These are phyloP conservation scores for Paramormyrops kingsleyae DNA, from an alignment of 2,113 vertebrate species.

Conservation along the genomic window DNA sequence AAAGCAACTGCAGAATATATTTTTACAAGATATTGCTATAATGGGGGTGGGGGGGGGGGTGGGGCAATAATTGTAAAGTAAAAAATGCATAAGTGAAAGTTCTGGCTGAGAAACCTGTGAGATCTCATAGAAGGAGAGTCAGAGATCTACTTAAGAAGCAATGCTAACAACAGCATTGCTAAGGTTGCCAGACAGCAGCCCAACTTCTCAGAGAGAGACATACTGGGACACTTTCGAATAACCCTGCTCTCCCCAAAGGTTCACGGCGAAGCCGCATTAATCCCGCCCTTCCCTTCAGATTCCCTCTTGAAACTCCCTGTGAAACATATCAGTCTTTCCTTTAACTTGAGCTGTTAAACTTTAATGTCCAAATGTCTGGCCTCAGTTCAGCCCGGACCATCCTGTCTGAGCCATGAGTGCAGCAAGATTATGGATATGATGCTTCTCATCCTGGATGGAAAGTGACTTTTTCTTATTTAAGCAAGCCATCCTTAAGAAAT, in stretches of 20 bases:
- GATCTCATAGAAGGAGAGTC: neutral
- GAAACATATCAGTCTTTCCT: neutral
- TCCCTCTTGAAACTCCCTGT: neutral
- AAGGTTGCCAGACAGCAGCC: neutral
- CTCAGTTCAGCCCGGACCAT: neutral
- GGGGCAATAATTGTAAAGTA: neutral
- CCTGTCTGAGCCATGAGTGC: neutral
- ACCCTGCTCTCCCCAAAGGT: neutral
- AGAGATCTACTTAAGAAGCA: neutral
- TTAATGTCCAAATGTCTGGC: neutral
- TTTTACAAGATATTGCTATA: conserved; percentile 44
- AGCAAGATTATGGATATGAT: neutral
- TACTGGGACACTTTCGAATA: neutral
- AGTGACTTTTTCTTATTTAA: neutral
- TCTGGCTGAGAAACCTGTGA: neutral
- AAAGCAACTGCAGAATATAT: conserved; percentile 46
- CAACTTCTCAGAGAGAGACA: neutral
- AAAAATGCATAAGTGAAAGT: neutral
- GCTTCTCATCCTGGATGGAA: neutral
- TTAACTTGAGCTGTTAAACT: neutral
- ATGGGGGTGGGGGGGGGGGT: neutral
- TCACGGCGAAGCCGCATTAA: neutral
- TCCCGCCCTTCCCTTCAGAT: neutral
- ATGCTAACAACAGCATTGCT: neutral
- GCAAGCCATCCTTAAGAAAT: neutral